Evolutionary conservation across 2,113 vertebrate genomes (phyloP), one percentile per base, ranked within the genome.

Genomic region (Apteryx mantelli): DNA sequence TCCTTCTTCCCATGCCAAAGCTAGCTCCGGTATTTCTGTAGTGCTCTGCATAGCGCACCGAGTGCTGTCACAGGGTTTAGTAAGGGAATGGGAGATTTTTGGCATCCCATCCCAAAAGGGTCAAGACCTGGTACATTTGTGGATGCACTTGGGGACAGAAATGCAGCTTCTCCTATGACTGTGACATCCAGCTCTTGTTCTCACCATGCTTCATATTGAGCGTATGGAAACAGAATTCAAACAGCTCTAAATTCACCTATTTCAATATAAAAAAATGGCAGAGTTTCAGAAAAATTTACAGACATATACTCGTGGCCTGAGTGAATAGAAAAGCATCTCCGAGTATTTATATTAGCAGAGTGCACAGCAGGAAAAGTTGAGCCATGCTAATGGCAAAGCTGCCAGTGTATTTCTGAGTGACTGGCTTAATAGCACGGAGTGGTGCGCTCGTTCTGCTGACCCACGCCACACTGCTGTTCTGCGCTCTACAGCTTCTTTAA

Each of bases 291-390:
- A n/a, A 63, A 91, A 66, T 10, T 4, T 1, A 61, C 11, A 50
- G 18, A 19, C 21, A 53, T 2, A 5, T 63, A 71, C 55, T 77
- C 32, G 60, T 64, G 55, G 36, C 12, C 76, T 26, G 75, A 68
- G 21, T 5, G 40, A 4, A 12, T 19, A 42, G 7, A 83, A 88
- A 88, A 95, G 64, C 66, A 80, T 73, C 65, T 86, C 66, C 30
- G 84, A 96, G 81, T 94, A 76, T 90, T 89, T 73, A n/a, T 13
- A 64, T 14, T 86, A 94, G 92, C 71, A 36, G 73, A 91, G 40
- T 15, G 44, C 76, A 40, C 42, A 64, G 82, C 86, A 48, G 34
- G 82, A 81, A 86, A 58, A 85, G 86, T 79, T 82, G 66, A 92
- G 70, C 69, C 32, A 77, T 56, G 79, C 86, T 48, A 52, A 56